Evolutionary conservation across 1,140 invertebrate genomes (phyloP).

Genomic region (Mizuhopecten yessoensis): DNA sequence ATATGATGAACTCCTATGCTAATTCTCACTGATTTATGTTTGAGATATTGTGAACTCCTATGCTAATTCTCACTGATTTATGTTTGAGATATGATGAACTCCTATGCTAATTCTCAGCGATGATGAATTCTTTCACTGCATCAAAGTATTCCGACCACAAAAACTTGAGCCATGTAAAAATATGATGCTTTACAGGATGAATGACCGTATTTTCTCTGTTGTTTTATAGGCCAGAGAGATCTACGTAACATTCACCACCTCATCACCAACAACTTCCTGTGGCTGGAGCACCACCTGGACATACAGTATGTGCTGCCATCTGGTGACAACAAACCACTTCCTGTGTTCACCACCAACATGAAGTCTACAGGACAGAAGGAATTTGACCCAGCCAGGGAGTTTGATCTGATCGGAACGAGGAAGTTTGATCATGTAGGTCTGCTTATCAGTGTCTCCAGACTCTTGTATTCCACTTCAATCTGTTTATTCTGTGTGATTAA

Average conservation of each 20-base stretch:
- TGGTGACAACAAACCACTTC: conserved; percentile 45
- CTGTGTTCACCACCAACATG: conserved; percentile 67
- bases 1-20: too few species aligned
- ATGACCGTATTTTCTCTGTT: neutral
- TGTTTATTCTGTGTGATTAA: neutral
- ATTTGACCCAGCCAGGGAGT: conserved; percentile 74
- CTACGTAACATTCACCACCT: conserved; percentile 71
- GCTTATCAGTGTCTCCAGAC: neutral
- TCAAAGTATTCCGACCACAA: too few species aligned
- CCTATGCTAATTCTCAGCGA: too few species aligned
- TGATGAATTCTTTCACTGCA: too few species aligned
- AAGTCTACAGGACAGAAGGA: conserved; percentile 45
- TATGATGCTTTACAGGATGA: too few species aligned
- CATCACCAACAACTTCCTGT: conserved; percentile 74
- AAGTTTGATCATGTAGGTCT: conserved; percentile 78
- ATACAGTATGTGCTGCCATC: conserved; percentile 67
- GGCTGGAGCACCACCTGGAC: conserved; percentile 78
- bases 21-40: too few species aligned
- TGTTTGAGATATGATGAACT: too few species aligned
- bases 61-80: too few species aligned
- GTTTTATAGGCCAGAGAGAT: conserved; percentile 67
- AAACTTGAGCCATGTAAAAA: too few species aligned
- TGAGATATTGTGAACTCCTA: too few species aligned
- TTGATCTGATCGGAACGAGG: conserved; percentile 73
- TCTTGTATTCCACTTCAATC: neutral